Evolutionary conservation across 1,140 invertebrate species (phyloP).

Genomic region (Yoshiicerus persimilis): DNA sequence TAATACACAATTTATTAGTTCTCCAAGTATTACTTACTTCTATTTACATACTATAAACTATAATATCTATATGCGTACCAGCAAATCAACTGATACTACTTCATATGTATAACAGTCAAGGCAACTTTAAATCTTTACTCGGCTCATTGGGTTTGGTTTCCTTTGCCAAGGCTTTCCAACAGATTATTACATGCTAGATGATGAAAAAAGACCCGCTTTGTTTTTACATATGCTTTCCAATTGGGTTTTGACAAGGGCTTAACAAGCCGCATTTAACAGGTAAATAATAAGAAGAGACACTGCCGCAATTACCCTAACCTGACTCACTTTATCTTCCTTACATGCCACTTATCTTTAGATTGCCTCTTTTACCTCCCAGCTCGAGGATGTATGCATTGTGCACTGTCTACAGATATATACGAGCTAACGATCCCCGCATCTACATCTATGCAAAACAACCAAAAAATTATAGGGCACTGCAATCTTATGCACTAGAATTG

Average conservation of each 20-base stretch:
- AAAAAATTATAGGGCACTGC: neutral
- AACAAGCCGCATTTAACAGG: constrained; percentile 21
- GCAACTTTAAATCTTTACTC: neutral
- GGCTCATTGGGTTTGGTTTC: constrained; percentile 5
- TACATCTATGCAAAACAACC: neutral
- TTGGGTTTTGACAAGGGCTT: constrained; percentile 19
- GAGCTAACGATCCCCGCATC: neutral
- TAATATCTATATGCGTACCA: neutral
- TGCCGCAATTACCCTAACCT: constrained; percentile 21
- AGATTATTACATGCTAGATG: constrained; percentile 3
- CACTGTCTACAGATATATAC: too few relatives aligned
- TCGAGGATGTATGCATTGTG: neutral
- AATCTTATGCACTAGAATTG: neutral
- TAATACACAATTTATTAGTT: neutral
- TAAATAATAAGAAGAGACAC: constrained; percentile 23
- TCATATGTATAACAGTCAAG: neutral
- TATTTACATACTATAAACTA: neutral
- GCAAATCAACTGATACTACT: neutral
- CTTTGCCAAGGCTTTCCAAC: neutral
- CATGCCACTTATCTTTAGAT: constrained; percentile 17
- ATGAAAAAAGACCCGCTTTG: constrained; percentile 19
- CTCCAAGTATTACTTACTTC: too few relatives aligned
- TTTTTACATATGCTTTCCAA: constrained; percentile 9
- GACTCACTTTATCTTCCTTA: constrained; percentile 20
- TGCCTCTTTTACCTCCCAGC: constrained; percentile 1